Conservation (phyloP, 30 jellyfish, hydroid and myxozoan genomes). For the Calvadosia cruxmelitensis region DNA sequence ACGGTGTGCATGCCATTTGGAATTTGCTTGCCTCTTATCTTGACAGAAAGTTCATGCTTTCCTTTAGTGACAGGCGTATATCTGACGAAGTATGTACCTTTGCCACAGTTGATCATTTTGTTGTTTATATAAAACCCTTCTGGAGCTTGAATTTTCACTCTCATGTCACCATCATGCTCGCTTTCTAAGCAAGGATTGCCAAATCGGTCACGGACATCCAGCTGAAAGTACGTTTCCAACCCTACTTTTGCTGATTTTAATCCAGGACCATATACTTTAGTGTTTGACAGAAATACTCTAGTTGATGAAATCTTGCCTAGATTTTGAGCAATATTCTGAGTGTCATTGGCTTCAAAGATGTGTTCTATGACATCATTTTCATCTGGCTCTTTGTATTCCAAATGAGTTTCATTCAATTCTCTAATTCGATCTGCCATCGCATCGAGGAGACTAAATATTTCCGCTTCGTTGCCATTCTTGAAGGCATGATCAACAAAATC, state of each 20-base stretch:
- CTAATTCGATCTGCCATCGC: slow-evolving; percentile 65
- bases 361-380: slow-evolving; percentile 97
- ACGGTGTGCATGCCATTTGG: slow-evolving; percentile 54
- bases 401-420: slow-evolving; percentile 34
- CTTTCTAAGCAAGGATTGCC: slow-evolving; percentile 61
- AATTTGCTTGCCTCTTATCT: slow-evolving; percentile 67
- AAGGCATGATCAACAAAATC: slow-evolving; percentile 83
- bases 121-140: slow-evolving; percentile 85
- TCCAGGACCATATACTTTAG: slow-evolving; percentile 72
- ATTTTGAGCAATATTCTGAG: slow-evolving; percentile 57
- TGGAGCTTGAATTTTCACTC: slow-evolving; percentile 89
- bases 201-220: slow-evolving; percentile 53
- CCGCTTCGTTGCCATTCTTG: slow-evolving; percentile 94
- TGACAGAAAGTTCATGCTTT: slow-evolving; percentile 51
- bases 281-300: slow-evolving; percentile 52
- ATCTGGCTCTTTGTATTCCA: slow-evolving; percentile 85
- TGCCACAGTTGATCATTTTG: slow-evolving; percentile 35
- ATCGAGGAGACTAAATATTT: slow-evolving; percentile 68
- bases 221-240: slow-evolving; percentile 60
- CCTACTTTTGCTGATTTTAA: slow-evolving; percentile 83
- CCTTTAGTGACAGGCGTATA: slow-evolving; percentile 96
- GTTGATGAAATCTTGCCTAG: slow-evolving; percentile 82
- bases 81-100: slow-evolving; percentile 59
- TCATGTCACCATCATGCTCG: slow-evolving; percentile 57
- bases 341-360: slow-evolving; percentile 29